Conservation (phyloP, 2,797 vertebrate genomes). For the Liparis tanakae region DNA sequence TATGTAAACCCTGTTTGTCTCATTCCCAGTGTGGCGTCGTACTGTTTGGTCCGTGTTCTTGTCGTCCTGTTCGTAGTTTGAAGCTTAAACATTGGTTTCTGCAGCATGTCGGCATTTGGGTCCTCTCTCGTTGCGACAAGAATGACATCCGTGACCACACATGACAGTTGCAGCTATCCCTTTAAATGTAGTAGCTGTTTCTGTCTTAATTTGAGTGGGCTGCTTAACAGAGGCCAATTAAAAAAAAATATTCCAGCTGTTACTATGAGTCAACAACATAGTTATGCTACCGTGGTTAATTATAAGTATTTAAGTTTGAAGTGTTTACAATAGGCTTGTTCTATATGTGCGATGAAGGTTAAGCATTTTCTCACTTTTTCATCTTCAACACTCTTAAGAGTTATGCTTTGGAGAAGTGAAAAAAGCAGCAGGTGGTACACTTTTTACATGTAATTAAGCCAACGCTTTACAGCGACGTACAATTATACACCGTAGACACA, state of each 20-base stretch:
- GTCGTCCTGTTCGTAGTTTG: no score
- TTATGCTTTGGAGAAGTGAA: constrained; percentile 1
- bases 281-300: background rate
- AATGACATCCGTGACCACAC: no score
- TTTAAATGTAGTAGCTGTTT: constrained; percentile 8
- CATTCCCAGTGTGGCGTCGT: no score
- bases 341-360: background rate
- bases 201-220: constrained; percentile 18
- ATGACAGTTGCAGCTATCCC: background rate
- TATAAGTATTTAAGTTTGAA: constrained; percentile 1
- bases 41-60: no score
- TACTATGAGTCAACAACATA: constrained; percentile 29
- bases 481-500: no score
- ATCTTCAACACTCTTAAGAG: background rate
- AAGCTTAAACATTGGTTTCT: no score
- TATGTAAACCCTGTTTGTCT: no score
- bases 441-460: background rate
- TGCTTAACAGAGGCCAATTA: constrained; percentile 32
- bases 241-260: constrained; percentile 32
- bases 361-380: background rate
- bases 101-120: no score
- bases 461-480: no score
- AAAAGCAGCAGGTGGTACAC: constrained; percentile 10
- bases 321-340: background rate
- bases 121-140: no score